Conservation (phyloP, 2,888 invertebrate species). For the Xanthia togata region DNA sequence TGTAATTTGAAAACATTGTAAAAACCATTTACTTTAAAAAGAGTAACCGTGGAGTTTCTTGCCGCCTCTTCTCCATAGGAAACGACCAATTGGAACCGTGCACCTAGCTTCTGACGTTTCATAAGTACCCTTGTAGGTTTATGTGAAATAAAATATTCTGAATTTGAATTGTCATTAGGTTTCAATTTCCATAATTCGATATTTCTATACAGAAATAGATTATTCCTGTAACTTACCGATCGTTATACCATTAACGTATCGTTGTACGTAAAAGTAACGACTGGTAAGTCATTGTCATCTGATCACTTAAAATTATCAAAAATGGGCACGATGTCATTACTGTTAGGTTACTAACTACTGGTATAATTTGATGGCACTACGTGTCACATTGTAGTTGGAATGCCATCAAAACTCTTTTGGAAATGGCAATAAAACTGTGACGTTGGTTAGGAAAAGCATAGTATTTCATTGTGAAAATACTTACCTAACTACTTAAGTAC, state of each 20-base stretch:
- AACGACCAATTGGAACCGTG: too few relatives aligned
- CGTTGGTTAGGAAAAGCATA: background rate
- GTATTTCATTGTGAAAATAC: background rate
- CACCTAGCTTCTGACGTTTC: too few relatives aligned
- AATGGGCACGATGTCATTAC: constrained; percentile 18
- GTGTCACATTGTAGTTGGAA: background rate
- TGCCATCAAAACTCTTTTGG: background rate
- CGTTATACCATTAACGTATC: background rate
- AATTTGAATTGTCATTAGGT: background rate
- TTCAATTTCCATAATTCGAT: constrained; percentile 29
- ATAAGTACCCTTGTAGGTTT: too few relatives aligned
- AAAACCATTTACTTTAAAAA: too few relatives aligned
- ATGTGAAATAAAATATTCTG: too few relatives aligned
- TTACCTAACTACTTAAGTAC: background rate
- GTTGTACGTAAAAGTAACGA: background rate
- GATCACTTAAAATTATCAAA: constrained; percentile 2
- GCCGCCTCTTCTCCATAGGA: too few relatives aligned
- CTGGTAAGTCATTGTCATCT: background rate
- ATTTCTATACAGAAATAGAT: constrained; percentile 26
- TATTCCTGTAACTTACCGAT: background rate
- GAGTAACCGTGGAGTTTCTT: too few relatives aligned
- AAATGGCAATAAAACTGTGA: background rate
- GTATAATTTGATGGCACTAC: constrained; percentile 12
- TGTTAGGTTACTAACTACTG: too few relatives aligned
- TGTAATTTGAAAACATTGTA: too few relatives aligned